Evolutionary conservation across 1,140 invertebrate genomes (phyloP), one percentile per base, ranked within the genome.

Genomic region (Drosophila sechellia): DNA sequence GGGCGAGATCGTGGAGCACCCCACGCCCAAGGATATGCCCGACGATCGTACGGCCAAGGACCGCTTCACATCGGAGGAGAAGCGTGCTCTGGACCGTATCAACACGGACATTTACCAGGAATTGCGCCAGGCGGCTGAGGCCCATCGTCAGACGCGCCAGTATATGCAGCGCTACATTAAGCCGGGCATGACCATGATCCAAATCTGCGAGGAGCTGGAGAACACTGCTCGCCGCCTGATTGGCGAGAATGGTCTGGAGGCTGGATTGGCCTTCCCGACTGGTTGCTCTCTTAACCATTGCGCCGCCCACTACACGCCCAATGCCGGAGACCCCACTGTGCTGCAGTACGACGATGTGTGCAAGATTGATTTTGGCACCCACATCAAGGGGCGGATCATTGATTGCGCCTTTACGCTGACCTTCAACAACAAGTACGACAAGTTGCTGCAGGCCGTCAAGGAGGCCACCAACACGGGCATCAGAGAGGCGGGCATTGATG

Each of bases 301-400:
- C 92, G 99, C 99, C 75, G 99, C 99, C 63, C 99, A 99, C 93
- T 99, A 99, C 90, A 99, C 99, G 15, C 99, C 99, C 46, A 99
- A 99, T 93, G 97, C 97, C 69, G 99, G 99, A 13, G 99, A 99
- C 93, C 94, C 95, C 3, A 99, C 98, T 0, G 98, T 99, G 20
- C 94, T 99, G 13, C 94, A 96, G 71, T 97, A 98, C 89, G 98
- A 99, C 92, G 99, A 99, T 93, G 98, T 99, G 3, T 98, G 98
- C 58, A 99, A 99, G 93, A 99, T 99, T 91, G 99, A 99, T 93
- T 99, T 99, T 94, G 99, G 99, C 56, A 99, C 98, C 34, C 99
- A 99, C 92, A 98, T 99, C 48, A 99, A 99, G 93, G 99, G 98
- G 5, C 95, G 98, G 46, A 99, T 99, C 60, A 99, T 99, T 70